phyloP scores from a whole-genome alignment of 2,888 invertebrate species.

The Thymelicus lineola region DNA sequence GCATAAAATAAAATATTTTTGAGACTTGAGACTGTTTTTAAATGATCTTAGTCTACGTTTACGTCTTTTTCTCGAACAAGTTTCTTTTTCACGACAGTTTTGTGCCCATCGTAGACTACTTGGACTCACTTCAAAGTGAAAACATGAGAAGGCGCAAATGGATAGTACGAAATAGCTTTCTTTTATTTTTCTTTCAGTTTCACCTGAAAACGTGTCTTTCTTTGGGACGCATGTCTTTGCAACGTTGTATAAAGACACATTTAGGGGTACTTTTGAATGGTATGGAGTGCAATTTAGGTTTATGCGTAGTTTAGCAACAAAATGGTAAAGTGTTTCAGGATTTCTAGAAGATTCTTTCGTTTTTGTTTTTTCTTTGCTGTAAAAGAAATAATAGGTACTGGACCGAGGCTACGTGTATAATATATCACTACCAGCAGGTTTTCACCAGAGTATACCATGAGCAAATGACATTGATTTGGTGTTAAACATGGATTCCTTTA shows the following conservation, averaged over 20 bases:
- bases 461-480: too few species aligned
- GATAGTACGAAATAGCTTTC: conserved; percentile 18
- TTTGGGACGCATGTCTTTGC: conserved; percentile 2
- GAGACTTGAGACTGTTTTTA: not conserved
- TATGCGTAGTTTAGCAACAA: not conserved
- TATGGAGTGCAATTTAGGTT: not conserved
- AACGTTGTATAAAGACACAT: conserved; percentile 8
- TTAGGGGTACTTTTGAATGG: not conserved
- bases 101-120: conserved; percentile 6
- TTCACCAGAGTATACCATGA: too few species aligned
- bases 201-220: conserved; percentile 11
- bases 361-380: too few species aligned
- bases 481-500: too few species aligned
- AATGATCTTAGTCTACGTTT: not conserved
- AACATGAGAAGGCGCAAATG: conserved; percentile 10
- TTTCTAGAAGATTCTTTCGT: too few species aligned
- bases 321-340: too few species aligned
- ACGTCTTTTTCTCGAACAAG: not conserved
- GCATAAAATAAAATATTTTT: not conserved
- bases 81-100: conserved; percentile 6
- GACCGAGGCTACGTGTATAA: too few species aligned
- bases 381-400: too few species aligned
- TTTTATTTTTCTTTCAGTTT: conserved; percentile 26
- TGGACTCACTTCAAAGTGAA: conserved; percentile 19
- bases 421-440: too few species aligned